Conservation (phyloP, 2,888 invertebrate species). For the Lasioglossum marginatum region DNA sequence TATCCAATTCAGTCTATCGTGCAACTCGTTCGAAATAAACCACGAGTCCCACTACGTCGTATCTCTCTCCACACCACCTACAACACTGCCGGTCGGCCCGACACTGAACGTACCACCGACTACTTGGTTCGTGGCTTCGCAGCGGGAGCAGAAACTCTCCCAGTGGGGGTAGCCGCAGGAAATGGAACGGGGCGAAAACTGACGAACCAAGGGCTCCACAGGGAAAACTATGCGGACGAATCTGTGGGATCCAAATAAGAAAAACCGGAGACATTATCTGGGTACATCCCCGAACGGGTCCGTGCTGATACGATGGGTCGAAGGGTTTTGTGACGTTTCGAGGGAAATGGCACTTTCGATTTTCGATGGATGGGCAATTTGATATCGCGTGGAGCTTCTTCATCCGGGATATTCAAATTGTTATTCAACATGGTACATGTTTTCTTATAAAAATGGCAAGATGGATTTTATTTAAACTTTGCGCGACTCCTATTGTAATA, state of each 20-base stretch:
- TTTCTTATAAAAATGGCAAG: no score
- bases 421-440: no score
- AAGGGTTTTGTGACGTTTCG: not conserved
- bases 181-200: conserved; percentile 36
- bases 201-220: conserved; percentile 23
- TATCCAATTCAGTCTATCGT: conserved; percentile 14
- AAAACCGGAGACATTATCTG: no score
- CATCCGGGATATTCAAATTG: no score
- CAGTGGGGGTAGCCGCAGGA: conserved; percentile 52
- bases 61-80: conserved; percentile 19
- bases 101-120: conserved; percentile 69
- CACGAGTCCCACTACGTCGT: not conserved
- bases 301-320: not conserved
- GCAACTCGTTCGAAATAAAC: conserved; percentile 47
- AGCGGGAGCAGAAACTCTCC: conserved; percentile 40
- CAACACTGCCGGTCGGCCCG: conserved; percentile 60
- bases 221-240: conserved; percentile 11
- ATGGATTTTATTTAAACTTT: no score
- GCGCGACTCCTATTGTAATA: no score
- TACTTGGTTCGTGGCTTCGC: conserved; percentile 50
- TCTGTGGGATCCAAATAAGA: not conserved
- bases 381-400: no score
- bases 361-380: not conserved
- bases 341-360: not conserved
- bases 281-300: not conserved